phyloP scores from a whole-genome alignment of 1,140 invertebrate genomes.

The Thaumetopoea pityocampa region DNA sequence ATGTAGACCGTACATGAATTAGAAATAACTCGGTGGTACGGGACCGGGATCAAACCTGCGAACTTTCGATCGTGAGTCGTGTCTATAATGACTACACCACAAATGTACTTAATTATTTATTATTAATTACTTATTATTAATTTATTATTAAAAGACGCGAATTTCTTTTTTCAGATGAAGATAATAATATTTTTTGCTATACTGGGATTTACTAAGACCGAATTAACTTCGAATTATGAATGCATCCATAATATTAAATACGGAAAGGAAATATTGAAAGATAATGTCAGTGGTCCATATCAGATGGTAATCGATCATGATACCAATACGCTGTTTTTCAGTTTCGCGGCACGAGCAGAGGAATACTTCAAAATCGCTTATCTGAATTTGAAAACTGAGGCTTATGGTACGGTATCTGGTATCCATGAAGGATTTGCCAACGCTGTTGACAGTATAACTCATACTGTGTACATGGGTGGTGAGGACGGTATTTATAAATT shows the following conservation, averaged over 20 bases:
- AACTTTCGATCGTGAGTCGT: too few species aligned
- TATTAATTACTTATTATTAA: too few species aligned
- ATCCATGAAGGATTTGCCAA: constrained; percentile 45
- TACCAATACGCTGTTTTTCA: constrained; percentile 47
- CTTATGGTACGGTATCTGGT: constrained; percentile 28
- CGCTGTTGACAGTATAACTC: constrained; percentile 30
- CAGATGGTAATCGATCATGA: constrained; percentile 46
- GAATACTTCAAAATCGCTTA: constrained; percentile 34
- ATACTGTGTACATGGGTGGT: constrained; percentile 43
- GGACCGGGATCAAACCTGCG: too few species aligned
- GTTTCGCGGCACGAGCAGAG: constrained; percentile 25
- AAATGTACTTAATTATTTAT: too few species aligned
- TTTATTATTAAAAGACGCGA: too few species aligned
- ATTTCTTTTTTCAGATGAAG: constrained; percentile 31
- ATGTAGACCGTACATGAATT: too few species aligned
- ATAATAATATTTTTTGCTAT: constrained; percentile 11
- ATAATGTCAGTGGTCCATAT: constrained; percentile 35
- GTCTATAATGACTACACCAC: too few species aligned
- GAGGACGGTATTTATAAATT: constrained; percentile 40
- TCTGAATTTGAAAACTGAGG: constrained; percentile 40
- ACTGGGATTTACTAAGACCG: constrained; percentile 10
- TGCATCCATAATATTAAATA: constrained; percentile 27
- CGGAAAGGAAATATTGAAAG: constrained; percentile 33
- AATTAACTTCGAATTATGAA: constrained; percentile 25
- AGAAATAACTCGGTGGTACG: too few species aligned